Evolutionary conservation across 2,797 vertebrate genomes (phyloP).

Genomic region (Cichlasoma orientale): DNA sequence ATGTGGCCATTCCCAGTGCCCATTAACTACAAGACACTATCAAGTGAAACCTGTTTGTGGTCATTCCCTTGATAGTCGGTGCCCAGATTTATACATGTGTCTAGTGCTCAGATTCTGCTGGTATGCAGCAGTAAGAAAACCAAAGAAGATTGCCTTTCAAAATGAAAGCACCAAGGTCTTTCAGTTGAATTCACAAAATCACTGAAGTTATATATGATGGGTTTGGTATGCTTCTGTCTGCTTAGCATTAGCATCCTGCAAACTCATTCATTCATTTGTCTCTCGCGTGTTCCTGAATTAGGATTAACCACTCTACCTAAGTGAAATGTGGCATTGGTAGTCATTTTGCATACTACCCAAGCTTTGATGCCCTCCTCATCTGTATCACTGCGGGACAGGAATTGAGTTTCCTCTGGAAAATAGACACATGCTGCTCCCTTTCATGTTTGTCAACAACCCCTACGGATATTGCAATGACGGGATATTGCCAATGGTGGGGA

Average conservation of each 20-base stretch:
- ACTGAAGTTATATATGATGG: neutral
- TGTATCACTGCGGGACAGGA: slow-evolving; percentile 59
- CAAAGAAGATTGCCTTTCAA: slow-evolving; percentile 6
- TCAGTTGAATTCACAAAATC: slow-evolving; percentile 23
- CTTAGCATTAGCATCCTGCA: neutral
- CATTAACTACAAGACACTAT: slow-evolving; percentile 16
- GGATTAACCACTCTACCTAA: slow-evolving; percentile 35
- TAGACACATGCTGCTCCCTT: slow-evolving; percentile 52
- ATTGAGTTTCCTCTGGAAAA: slow-evolving; percentile 63
- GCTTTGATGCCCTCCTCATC: slow-evolving; percentile 58
- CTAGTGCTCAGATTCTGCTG: neutral
- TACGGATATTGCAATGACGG: slow-evolving; percentile 26
- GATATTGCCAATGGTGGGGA: slow-evolving; percentile 9
- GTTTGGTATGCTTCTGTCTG: neutral
- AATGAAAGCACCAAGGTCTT: slow-evolving; percentile 5
- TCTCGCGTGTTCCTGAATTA: slow-evolving; percentile 6
- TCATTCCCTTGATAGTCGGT: slow-evolving; percentile 23
- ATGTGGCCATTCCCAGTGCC: neutral
- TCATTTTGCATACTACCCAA: slow-evolving; percentile 51
- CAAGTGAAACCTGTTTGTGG: slow-evolving; percentile 30
- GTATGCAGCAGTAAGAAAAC: neutral
- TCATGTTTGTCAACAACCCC: slow-evolving; percentile 68
- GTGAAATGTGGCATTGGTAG: slow-evolving; percentile 28
- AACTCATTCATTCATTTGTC: neutral
- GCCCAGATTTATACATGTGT: slow-evolving; percentile 5